phyloP scores from a whole-genome alignment of 2,113 vertebrate genomes.

The Oceanites oceanicus region DNA sequence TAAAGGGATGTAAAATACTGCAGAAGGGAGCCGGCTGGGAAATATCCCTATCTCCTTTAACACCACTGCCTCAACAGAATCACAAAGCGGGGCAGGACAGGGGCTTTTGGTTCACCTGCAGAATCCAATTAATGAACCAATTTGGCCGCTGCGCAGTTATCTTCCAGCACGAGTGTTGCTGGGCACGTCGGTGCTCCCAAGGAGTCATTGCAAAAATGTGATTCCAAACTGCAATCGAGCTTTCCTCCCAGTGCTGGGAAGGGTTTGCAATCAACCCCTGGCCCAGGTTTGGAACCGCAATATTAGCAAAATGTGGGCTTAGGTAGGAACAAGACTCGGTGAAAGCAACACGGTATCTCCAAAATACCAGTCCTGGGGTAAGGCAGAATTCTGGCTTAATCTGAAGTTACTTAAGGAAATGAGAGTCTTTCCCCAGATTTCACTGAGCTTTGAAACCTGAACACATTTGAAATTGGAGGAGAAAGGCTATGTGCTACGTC shows the following conservation, averaged over 20 bases:
- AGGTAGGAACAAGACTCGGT: not conserved
- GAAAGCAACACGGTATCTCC: rapidly evolving
- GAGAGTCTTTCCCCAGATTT: not conserved
- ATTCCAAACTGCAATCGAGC: not conserved
- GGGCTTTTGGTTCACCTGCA: not conserved
- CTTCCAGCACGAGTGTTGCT: not conserved
- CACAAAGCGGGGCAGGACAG: no score
- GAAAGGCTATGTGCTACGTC: not conserved
- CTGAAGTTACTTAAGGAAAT: not conserved
- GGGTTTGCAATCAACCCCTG: not conserved
- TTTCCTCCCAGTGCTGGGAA: not conserved
- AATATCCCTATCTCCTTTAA: not conserved
- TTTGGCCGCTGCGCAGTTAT: not conserved
- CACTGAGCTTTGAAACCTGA: not conserved
- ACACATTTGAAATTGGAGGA: rapidly evolving
- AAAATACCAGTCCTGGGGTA: not conserved
- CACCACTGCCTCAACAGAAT: no score
- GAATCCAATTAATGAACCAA: not conserved
- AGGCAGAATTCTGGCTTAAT: not conserved
- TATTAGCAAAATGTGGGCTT: rapidly evolving
- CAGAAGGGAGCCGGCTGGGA: not conserved
- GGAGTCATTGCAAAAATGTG: rapidly evolving
- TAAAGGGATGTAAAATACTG: not conserved
- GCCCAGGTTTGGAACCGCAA: not conserved
- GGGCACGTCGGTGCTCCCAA: not conserved